Conservation (phyloP, 2,888 invertebrate genomes). For the Drosophila flavopinicola region DNA sequence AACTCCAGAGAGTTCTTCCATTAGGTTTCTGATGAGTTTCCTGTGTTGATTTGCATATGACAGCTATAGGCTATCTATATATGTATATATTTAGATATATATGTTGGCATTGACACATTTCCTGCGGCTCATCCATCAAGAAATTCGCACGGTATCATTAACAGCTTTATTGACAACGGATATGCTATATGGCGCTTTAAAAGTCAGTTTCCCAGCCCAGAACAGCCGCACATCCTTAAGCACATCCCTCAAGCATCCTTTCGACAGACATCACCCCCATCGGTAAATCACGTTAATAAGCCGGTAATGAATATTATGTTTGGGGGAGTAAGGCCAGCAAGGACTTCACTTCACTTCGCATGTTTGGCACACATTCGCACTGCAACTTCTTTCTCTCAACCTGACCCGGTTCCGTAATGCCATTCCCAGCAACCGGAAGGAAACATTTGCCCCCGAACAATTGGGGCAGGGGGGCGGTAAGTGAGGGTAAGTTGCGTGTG, state of each 20-base stretch:
- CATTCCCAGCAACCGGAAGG: slow-evolving; percentile 59
- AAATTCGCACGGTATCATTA: slow-evolving; percentile 71
- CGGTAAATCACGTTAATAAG: slow-evolving; percentile 78
- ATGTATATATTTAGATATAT: neutral
- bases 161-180: slow-evolving; percentile 75
- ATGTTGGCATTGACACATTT: slow-evolving; percentile 21
- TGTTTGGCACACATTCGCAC: slow-evolving; percentile 75
- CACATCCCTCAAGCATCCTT: slow-evolving; percentile 44
- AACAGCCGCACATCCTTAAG: slow-evolving; percentile 44
- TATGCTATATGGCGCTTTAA: slow-evolving; percentile 70
- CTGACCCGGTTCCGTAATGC: slow-evolving; percentile 29
- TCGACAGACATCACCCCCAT: slow-evolving; percentile 61
- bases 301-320: slow-evolving; percentile 73
- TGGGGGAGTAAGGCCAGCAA: slow-evolving; percentile 10
- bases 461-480: neutral
- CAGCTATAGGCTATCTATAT: slow-evolving; percentile 5
- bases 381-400: slow-evolving; percentile 21
- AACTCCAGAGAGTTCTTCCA: slow-evolving; percentile 17
- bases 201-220: slow-evolving; percentile 72
- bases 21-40: slow-evolving; percentile 36
- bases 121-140: slow-evolving; percentile 59
- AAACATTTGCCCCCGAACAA: slow-evolving; percentile 68
- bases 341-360: slow-evolving; percentile 54
- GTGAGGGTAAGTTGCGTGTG: slow-evolving; percentile 14
- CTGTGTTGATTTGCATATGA: slow-evolving; percentile 54